These are phyloP conservation scores for Passerina amoena DNA, from an alignment of 2,113 vertebrate species.

Conservation along the genomic window DNA sequence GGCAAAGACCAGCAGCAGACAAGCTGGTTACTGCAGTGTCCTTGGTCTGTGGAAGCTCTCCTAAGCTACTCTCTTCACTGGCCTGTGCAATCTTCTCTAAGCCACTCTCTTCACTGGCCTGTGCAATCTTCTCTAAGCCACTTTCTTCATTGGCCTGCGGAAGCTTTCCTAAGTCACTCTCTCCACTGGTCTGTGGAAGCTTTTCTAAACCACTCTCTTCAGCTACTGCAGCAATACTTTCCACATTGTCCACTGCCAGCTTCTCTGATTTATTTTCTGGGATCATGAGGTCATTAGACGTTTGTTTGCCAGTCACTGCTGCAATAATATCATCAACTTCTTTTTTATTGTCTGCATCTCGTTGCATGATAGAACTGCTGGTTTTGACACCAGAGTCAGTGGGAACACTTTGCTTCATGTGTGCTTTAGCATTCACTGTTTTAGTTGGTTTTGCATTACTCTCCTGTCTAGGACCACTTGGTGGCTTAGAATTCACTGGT, in stretches of 20 bases:
- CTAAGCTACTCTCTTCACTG: accelerated
- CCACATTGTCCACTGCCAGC: not conserved
- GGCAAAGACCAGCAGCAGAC: not conserved
- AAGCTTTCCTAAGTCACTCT: not conserved
- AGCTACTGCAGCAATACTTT: not conserved
- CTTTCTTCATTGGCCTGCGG: not conserved
- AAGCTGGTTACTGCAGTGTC: not conserved
- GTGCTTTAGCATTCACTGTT: conserved; percentile 6
- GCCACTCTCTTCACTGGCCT: accelerated
- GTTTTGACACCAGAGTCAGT: not conserved
- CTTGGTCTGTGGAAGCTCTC: not conserved
- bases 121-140: not conserved
- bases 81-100: not conserved
- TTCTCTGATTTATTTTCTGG: not conserved
- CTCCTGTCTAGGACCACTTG: conserved; percentile 24
- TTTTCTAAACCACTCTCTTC: not conserved
- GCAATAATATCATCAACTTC: conserved; percentile 18
- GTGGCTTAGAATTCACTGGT: conserved; percentile 58
- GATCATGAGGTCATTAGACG: not conserved
- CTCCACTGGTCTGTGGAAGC: not conserved
- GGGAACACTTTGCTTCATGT: conserved; percentile 5
- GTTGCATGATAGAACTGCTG: not conserved
- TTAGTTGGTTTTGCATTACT: not conserved
- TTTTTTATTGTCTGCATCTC: not conserved
- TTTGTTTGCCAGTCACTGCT: conserved; percentile 32